Base-by-base conservation (phyloP, 1,140 invertebrate genomes). In the Drosophila lini region DNA sequence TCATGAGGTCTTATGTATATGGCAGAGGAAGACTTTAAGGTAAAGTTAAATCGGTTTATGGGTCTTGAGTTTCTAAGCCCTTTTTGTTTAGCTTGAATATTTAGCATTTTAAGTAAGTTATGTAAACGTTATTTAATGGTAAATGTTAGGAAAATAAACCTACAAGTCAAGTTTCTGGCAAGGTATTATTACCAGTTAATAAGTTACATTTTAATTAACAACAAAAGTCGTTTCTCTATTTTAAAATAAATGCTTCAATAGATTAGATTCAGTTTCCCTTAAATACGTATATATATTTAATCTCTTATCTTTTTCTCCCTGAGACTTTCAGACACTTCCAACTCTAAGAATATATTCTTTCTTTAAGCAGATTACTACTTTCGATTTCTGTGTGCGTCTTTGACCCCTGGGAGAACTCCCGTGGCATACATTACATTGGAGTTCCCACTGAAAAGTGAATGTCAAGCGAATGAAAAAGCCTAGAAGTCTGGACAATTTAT, bases 341-440 rank as follows among this genome's bases (percentile, higher is more conserved):
- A 15, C 3, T 25, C 8, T 15, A 32, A 41, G 5, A 74, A 74
- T 63, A 45, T 42, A 50, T 74, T 52, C 6, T 16, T 16, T 41
- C 16, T n/a, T 15, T 53, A 57, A 44, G 25, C 25, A 28, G 64
- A 50, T 61, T 50, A 38, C 47, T 40, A 67, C 58, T 81, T 78
- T 64, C 38, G 61, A 59, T 80, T 83, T 75, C 63, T 55, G 53
- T 67, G 22, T 38, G 34, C 38, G 52, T 64, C 48, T 62, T 50
- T 71, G 83, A 89, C 84, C 82, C 63, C 59, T 16, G 59, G 36
- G 28, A 62, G 60, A 56, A 68, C 25, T 34, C 65, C 52, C n/a
- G 75, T 53, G 45, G 74, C 80, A 88, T 88, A 89, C 81, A 88
- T 88, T 81, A 89, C 74, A 25, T 50, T 48, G 48, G 56, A 75